phyloP scores from a whole-genome alignment of 2,113 vertebrate genomes.

The Scytalopus superciliaris region DNA sequence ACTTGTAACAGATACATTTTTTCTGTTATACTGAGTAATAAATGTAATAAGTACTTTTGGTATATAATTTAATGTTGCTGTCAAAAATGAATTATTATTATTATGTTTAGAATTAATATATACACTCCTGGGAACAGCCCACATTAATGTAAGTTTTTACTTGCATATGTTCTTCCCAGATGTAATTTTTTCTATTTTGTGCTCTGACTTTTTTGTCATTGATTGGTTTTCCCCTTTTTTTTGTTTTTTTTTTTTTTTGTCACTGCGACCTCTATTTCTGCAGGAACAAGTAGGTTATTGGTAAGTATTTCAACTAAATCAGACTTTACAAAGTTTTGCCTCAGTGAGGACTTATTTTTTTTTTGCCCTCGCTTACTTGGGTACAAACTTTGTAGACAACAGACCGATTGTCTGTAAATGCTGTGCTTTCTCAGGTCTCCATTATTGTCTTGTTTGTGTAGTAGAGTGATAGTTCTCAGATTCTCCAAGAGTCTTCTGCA shows the following conservation, averaged over 20 bases:
- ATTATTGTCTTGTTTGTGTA: conserved; percentile 66
- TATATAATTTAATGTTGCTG: neutral
- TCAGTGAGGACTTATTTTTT: conserved; percentile 51
- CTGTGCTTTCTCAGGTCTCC: conserved; percentile 68
- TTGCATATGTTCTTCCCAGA: conserved; percentile 19
- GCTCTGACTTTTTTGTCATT: conserved; percentile 66
- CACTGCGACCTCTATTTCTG: conserved; percentile 75
- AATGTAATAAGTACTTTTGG: neutral
- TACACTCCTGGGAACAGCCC: neutral
- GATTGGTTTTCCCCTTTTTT: conserved; percentile 72
- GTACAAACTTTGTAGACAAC: conserved; percentile 76
- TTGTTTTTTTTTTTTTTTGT: conserved; percentile 69
- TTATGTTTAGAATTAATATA: neutral
- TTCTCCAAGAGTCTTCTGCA: conserved; percentile 54
- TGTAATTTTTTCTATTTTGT: conserved; percentile 59
- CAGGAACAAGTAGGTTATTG: conserved; percentile 76
- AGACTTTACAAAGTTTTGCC: conserved; percentile 77
- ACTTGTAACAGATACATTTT: neutral
- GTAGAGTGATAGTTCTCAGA: conserved; percentile 39
- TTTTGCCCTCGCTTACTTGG: conserved; percentile 48
- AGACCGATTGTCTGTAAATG: conserved; percentile 47
- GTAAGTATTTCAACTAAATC: conserved; percentile 74
- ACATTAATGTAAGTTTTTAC: neutral
- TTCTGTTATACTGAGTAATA: neutral
- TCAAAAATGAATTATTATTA: neutral